Conservation (phyloP, 30 jellyfish, hydroid and myxozoan species). For the Turritopsis dohrnii region DNA sequence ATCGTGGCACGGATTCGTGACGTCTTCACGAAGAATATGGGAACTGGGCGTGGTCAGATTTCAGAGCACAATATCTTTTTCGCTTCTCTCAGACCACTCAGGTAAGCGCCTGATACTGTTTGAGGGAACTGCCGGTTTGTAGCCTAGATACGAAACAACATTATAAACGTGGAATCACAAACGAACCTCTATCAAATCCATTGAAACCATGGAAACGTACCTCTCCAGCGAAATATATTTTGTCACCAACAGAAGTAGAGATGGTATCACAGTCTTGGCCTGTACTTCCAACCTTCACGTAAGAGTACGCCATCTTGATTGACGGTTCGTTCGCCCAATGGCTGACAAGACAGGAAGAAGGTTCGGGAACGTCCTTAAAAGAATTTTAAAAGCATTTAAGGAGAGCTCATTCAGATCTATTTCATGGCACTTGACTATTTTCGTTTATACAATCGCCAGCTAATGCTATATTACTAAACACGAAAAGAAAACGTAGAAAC, state of each 20-base stretch:
- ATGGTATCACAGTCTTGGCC: constrained; percentile 70
- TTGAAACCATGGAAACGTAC: too few relatives aligned
- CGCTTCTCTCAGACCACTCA: constrained; percentile 91
- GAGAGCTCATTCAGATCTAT: too few relatives aligned
- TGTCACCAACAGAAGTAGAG: constrained; percentile 48
- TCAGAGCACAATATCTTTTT: constrained; percentile 47
- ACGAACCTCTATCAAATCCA: neutral
- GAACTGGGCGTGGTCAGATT: constrained; percentile 10
- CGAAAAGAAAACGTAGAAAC: neutral
- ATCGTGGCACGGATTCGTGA: too few relatives aligned
- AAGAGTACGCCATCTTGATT: constrained; percentile 84
- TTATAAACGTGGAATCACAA: neutral
- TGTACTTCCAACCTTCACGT: constrained; percentile 53
- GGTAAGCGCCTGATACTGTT: constrained; percentile 93
- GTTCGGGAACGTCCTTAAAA: constrained; percentile 51
- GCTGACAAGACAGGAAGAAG: constrained; percentile 41
- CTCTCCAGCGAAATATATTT: constrained; percentile 88
- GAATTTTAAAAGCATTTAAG: neutral
- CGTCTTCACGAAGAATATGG: too few relatives aligned
- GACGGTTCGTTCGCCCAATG: constrained; percentile 62
- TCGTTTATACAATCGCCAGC: too few relatives aligned
- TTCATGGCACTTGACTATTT: too few relatives aligned
- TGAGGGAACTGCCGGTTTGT: constrained; percentile 91
- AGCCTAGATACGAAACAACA: constrained; percentile 42
- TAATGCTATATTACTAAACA: too few relatives aligned